Evolutionary conservation across 2,113 vertebrate genomes (phyloP), one percentile per base, ranked within the genome.

Genomic region (Phrynosoma blainvillii): DNA sequence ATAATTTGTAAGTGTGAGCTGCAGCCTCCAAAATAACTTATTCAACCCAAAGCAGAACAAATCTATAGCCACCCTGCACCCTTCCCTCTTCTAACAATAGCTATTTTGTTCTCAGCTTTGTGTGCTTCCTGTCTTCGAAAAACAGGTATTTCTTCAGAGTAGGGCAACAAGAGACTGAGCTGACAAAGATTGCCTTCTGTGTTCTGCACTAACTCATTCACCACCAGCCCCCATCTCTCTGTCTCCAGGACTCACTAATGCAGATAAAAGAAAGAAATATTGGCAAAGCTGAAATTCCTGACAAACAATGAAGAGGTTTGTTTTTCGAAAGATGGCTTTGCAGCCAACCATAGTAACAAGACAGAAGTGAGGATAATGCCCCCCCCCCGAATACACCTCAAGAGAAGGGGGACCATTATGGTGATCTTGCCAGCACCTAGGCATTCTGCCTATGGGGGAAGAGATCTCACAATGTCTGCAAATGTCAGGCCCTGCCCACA

Each of bases 131-230:
- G 87, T 84, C 79, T 93, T 90, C 89, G 79, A 76, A 89, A 82
- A 89, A 80, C 90, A 95, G 76, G 82, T 93, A 92, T 96, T 95
- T 95, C 84, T 86, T 95, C 42, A 56, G 93, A 92, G 94, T 94
- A 93, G 66, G 27, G n/a, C 71, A n/a, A 47, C 82, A 89, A 74
- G 78, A 84, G 56, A 62, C 13, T 59, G 59, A 89, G 87, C 87
- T 86, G 71, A 90, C 79, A 6, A 1, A 86, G 80, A 80, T 91
- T 78, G 89, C 77, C 59, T 96, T 74, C 90, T 80, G 21, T 10
- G 3, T 16, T 88, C 89, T 52, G n/a, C 2, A 1, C 88, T 0
- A 27, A 85, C 8, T 42, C 40, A 92, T 23, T 81, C 56, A 65
- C 54, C 30, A 1, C 18, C 27, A 21, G 10, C 9, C 23, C 27